Evolutionary conservation across 1,140 invertebrate genomes (phyloP).

Genomic region (Zaprionus capensis): DNA sequence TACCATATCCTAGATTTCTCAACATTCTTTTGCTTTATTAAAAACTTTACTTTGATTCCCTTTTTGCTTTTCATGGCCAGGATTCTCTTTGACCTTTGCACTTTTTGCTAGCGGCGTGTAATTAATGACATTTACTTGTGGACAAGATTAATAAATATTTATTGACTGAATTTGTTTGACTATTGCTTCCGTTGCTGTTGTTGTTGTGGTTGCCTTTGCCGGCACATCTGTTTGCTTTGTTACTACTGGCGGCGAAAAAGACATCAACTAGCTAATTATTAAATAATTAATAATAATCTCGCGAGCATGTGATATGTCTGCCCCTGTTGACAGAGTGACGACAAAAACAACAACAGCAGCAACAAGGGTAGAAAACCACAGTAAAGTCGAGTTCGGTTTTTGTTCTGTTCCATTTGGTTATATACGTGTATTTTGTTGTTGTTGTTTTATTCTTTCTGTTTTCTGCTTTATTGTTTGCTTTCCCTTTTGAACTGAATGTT

Average conservation of each 20-base stretch:
- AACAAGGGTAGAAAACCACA: conserved; percentile 3
- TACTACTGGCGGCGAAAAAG: conserved; percentile 20
- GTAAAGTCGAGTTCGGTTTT: conserved; percentile 5
- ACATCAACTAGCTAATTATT: conserved; percentile 46
- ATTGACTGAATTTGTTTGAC: conserved; percentile 42
- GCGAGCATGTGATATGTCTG: conserved; percentile 36
- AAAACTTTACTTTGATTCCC: neutral
- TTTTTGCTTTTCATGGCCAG: neutral
- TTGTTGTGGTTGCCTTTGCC: conserved; percentile 9
- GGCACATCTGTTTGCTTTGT: conserved; percentile 33
- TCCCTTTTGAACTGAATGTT: too few species aligned
- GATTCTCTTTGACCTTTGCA: neutral
- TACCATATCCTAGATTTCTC: neutral
- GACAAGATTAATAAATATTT: conserved; percentile 54
- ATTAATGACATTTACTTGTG: conserved; percentile 45
- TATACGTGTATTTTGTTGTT: neutral
- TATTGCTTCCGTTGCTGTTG: neutral
- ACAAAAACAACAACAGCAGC: neutral
- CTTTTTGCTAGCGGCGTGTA: conserved; percentile 9
- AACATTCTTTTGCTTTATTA: neutral
- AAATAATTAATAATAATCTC: conserved; percentile 53
- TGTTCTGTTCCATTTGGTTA: conserved; percentile 4
- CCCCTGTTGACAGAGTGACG: conserved; percentile 24
- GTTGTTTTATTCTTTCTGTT: neutral
- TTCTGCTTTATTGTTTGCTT: conserved; percentile 9